A percentile compares a stretch with the other conserved stretches of the same genome.
Evolutionary conservation across 2,888 invertebrate genomes (phyloP).

Genomic region (Drosophila mettleri): DNA sequence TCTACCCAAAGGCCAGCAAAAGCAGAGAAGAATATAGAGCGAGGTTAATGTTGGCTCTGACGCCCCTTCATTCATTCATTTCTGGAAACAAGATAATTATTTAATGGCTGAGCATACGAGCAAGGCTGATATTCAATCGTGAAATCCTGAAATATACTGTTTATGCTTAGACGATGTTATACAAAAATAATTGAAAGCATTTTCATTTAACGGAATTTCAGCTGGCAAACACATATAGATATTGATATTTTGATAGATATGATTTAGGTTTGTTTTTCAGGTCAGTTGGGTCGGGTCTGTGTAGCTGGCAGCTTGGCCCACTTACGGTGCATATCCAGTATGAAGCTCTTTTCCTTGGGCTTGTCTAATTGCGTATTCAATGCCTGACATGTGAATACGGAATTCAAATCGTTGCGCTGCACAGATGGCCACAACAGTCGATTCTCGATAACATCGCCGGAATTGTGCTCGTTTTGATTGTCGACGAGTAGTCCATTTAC

Average conservation of each 20-base stretch:
- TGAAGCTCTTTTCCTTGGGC: conserved; percentile 91
- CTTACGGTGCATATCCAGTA: conserved; percentile 93
- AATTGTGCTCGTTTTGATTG: conserved; percentile 93
- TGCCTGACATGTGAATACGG: conserved; percentile 95
- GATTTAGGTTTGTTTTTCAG: neutral
- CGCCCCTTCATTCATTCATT: conserved; percentile 38
- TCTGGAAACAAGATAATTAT: conserved; percentile 65
- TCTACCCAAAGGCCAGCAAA: neutral
- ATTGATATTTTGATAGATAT: too few relatives aligned
- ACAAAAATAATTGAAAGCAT: neutral
- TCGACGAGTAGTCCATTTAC: conserved; percentile 92
- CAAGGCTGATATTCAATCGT: conserved; percentile 7
- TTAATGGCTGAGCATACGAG: conserved; percentile 32
- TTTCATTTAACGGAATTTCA: neutral
- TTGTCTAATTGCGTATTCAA: conserved; percentile 93
- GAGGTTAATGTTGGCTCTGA: conserved; percentile 27
- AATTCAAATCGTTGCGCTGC: conserved; percentile 92
- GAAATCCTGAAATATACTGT: conserved; percentile 12
- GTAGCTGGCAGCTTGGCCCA: conserved; percentile 61
- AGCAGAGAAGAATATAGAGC: conserved; percentile 30
- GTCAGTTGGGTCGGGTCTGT: conserved; percentile 14
- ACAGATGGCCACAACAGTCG: conserved; percentile 91
- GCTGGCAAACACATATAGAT: too few relatives aligned
- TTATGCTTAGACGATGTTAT: too few relatives aligned
- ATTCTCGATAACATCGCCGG: conserved; percentile 94